These are phyloP conservation scores for Brotogeris chrysoptera DNA, from an alignment of 2,797 vertebrate genomes.

Conservation along the genomic window DNA sequence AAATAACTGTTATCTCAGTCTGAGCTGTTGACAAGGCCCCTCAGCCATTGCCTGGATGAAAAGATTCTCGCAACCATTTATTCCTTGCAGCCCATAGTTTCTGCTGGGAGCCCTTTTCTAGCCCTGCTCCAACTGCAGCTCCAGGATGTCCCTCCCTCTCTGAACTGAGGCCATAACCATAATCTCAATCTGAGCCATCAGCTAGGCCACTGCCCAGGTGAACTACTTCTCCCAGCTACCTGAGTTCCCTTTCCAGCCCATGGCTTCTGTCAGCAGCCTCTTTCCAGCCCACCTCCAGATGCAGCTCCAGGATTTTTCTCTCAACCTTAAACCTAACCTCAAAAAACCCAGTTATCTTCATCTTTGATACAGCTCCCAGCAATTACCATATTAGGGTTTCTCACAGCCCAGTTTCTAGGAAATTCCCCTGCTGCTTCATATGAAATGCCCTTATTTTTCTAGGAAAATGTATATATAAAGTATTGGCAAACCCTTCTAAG, in stretches of 20 bases:
- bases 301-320: not conserved
- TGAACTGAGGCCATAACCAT: accelerated
- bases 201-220: not conserved
- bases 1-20: not conserved
- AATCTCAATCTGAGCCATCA: not conserved
- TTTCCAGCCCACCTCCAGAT: not conserved
- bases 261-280: not conserved
- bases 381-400: not conserved
- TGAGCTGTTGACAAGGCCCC: not conserved
- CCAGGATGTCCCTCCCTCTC: not conserved
- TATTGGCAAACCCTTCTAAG: not conserved
- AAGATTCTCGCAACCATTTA: not conserved
- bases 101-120: not conserved
- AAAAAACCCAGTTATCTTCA: not conserved
- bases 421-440: not conserved
- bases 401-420: not conserved
- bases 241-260: not conserved
- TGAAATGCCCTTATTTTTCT: not conserved
- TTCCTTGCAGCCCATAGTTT: not conserved
- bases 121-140: not conserved
- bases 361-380: not conserved
- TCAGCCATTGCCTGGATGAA: not conserved
- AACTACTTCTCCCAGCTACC: not conserved
- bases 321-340: not conserved
- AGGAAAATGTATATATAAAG: not conserved